Conservation (phyloP, 1,140 invertebrate species). For the Nylanderia fulva region DNA sequence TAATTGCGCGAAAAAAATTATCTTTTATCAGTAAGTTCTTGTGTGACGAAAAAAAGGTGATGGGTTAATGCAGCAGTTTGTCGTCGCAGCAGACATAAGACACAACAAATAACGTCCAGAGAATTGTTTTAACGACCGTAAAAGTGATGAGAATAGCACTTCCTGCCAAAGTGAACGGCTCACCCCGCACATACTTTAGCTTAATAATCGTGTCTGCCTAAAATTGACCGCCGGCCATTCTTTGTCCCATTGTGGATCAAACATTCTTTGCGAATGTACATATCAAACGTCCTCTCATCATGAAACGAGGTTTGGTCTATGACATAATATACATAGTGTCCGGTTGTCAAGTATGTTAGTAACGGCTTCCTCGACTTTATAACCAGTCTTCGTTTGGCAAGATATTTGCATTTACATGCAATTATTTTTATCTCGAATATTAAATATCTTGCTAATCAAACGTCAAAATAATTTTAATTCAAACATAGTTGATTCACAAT, state of each 20-base stretch:
- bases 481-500: not conserved
- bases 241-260: constrained; percentile 46
- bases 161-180: constrained; percentile 57
- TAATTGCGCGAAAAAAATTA: not conserved
- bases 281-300: constrained; percentile 5
- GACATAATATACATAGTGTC: constrained; percentile 33
- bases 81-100: constrained; percentile 27
- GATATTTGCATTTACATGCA: not conserved
- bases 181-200: constrained; percentile 60
- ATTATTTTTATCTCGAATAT: not conserved
- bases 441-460: not conserved
- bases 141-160: constrained; percentile 58
- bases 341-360: constrained; percentile 36
- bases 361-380: constrained; percentile 17
- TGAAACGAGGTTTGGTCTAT: not conserved
- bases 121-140: constrained; percentile 59
- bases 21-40: not conserved
- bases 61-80: not conserved
- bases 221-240: constrained; percentile 32
- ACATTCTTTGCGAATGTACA: constrained; percentile 45
- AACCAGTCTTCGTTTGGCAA: not conserved
- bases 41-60: not conserved
- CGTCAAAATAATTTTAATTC: not conserved
- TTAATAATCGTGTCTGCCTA: constrained; percentile 60
- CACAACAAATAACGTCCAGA: constrained; percentile 37